Base-by-base conservation (phyloP, 2,888 invertebrate genomes). In the Fissipunctia ypsillon region DNA sequence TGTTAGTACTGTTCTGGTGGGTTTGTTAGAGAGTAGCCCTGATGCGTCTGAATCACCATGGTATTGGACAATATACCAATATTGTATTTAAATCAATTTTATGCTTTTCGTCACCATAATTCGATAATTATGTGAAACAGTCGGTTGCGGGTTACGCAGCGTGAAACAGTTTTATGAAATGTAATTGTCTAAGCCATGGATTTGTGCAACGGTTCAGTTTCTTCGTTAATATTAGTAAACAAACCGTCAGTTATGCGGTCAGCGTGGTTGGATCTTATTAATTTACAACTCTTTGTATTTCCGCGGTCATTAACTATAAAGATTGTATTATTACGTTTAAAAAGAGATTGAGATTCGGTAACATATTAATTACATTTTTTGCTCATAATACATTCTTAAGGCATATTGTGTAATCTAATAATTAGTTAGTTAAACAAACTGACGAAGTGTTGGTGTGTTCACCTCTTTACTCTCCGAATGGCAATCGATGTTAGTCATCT, bases 31-130 rank as follows among this genome's bases (percentile, higher is more conserved):
- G 31, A 57, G 38, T 19, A 41, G 31, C 4, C 28, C 9, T 14
- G 28, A 25, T 52, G 5, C 16, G 3, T 25, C 22, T 35, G 16
- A n/a, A 25, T 35, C 0, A 56, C 54, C 38, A 6, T 28, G 43
- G n/a, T n/a, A 63, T 73, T 68, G 28, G 35, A 65, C 38, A 71
- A 69, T 61, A 73, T 73, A 41, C 56, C 76, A 79, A 67, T 65
- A 61, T 57, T 74, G 48, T 41, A 56, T 59, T 45, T 65, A 28
- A 86, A 89, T 81, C 81, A 84, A 89, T 90, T 90, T 89, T 84
- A 88, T 86, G 85, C 88, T 87, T 89, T 87, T 80, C 87, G 83
- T 80, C 87, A 88, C 76, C 63, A 75, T 84, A 87, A 86, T 85
- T 80, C 78, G 78, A 81, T 83, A 78, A 84, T 84, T 80, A 78